phyloP scores from a whole-genome alignment of 2,888 invertebrate genomes.

The Coelopa pilipes region DNA sequence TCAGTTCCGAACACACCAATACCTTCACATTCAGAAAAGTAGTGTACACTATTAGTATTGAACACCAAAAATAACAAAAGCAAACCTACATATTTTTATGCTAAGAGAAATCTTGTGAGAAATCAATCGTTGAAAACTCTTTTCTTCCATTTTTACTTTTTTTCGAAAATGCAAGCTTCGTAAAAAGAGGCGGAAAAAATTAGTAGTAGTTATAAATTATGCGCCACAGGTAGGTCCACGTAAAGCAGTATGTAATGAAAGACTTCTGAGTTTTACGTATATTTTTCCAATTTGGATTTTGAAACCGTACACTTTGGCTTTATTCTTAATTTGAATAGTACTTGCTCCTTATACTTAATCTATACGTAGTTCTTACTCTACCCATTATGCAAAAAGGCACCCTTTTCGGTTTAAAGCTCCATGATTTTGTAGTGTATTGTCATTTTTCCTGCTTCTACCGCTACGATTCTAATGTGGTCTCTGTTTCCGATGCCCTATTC shows the following conservation, averaged over 20 bases:
- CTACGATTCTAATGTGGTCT: too few relatives aligned
- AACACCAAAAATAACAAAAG: neutral
- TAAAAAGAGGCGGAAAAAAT: conserved; percentile 67
- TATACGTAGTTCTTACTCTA: neutral
- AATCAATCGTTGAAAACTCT: conserved; percentile 40
- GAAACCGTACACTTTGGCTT: neutral
- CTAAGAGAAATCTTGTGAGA: conserved; percentile 1
- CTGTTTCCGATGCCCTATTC: conserved; percentile 21
- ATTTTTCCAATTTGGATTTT: neutral
- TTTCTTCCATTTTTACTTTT: conserved; percentile 52
- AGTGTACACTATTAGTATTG: neutral
- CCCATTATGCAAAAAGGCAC: neutral
- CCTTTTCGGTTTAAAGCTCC: neutral
- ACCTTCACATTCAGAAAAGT: neutral
- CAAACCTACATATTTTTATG: neutral
- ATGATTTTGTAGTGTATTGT: conserved; percentile 1
- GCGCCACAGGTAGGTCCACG: conserved; percentile 62
- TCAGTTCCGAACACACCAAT: neutral
- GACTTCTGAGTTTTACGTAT: neutral
- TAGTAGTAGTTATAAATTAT: conserved; percentile 67
- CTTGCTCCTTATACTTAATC: neutral
- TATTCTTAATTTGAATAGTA: neutral
- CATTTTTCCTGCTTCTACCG: neutral
- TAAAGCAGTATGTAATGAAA: neutral
- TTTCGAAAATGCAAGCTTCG: conserved; percentile 60